phyloP scores from a whole-genome alignment of 92 coral and sea anemone genomes.

The Parazoanthus swiftii region DNA sequence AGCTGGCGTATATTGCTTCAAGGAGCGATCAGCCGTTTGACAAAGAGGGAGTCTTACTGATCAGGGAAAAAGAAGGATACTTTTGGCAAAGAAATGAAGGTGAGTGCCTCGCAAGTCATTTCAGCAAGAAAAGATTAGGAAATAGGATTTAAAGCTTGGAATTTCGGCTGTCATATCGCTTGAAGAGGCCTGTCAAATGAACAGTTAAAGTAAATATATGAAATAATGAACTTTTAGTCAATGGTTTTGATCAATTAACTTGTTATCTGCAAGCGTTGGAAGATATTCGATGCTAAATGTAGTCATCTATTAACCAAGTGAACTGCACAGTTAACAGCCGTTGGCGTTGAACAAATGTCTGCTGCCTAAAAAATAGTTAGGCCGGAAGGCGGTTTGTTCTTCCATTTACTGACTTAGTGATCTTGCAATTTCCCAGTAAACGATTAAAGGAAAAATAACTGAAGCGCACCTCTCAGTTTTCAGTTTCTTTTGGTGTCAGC shows the following conservation, averaged over 20 bases:
- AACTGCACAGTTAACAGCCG: not conserved
- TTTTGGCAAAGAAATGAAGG: slow-evolving; percentile 97
- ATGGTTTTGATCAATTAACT: not conserved
- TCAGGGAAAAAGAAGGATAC: slow-evolving; percentile 92
- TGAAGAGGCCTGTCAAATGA: slow-evolving; percentile 15
- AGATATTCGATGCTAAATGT: not conserved
- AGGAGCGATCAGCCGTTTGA: slow-evolving; percentile 83
- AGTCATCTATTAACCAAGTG: no score
- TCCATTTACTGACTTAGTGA: not conserved
- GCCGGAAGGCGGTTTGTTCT: slow-evolving; percentile 10
- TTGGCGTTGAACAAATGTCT: not conserved
- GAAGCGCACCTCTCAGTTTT: not conserved
- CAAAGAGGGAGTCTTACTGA: slow-evolving; percentile 89
- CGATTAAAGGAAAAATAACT: not conserved
- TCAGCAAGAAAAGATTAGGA: not conserved
- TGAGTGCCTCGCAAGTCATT: slow-evolving; percentile 30
- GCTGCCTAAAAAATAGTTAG: not conserved
- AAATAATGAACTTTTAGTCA: not conserved
- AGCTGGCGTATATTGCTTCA: slow-evolving; percentile 91
- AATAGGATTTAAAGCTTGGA: not conserved
- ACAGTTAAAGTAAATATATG: not conserved
- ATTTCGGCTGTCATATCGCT: slow-evolving; percentile 17
- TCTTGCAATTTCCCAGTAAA: not conserved
- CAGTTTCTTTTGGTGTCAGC: not conserved
- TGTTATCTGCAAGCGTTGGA: not conserved